These are phyloP conservation scores for Papilio aristodemus DNA, from an alignment of 1,140 invertebrate species.

Conservation along the genomic window DNA sequence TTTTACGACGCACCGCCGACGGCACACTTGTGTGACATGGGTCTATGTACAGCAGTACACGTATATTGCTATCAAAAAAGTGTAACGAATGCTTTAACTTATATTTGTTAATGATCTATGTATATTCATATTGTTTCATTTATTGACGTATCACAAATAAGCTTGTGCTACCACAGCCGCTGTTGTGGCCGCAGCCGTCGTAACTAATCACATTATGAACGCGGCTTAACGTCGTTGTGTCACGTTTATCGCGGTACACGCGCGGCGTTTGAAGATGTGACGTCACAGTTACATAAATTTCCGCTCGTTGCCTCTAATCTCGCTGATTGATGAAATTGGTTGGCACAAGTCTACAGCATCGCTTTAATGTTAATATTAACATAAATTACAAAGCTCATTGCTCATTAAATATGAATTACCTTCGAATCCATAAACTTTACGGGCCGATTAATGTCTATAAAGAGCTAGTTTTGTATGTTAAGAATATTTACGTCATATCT, in stretches of 20 bases:
- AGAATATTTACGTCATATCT: too few species aligned
- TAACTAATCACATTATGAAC: conserved; percentile 29
- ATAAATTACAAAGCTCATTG: conserved; percentile 2
- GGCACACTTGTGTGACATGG: too few species aligned
- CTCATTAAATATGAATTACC: conserved; percentile 10
- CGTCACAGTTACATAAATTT: conserved; percentile 28
- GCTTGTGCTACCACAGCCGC: conserved; percentile 1
- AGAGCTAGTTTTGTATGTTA: too few species aligned
- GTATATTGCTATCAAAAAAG: too few species aligned
- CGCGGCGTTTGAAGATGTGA: conserved; percentile 31
- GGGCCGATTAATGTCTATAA: background rate
- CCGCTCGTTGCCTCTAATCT: conserved; percentile 30
- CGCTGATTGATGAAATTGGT: conserved; percentile 26
- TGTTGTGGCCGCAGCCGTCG: background rate
- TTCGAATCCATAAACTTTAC: background rate
- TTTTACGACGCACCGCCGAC: too few species aligned
- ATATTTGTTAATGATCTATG: background rate
- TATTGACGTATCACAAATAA: conserved; percentile 12
- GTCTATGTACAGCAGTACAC: too few species aligned
- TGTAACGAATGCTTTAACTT: background rate
- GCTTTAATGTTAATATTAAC: conserved; percentile 6
- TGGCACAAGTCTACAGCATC: background rate
- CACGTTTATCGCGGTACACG: conserved; percentile 29
- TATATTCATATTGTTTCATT: conserved; percentile 9
- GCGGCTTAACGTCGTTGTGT: conserved; percentile 30